Conservation (phyloP, 2,797 vertebrate genomes). For the Gymnothorax reevesii region DNA sequence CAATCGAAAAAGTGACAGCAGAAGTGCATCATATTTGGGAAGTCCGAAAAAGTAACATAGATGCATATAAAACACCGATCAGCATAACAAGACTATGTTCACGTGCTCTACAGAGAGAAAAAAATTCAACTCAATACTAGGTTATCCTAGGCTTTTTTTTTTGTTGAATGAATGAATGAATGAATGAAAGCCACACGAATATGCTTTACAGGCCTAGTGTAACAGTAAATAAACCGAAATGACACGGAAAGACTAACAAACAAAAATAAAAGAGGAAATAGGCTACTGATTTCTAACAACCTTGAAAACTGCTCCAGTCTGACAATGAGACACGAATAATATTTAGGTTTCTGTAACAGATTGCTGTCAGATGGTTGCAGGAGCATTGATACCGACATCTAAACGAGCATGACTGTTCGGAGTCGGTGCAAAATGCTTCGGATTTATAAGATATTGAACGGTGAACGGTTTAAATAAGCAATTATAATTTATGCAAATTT, state of each 20-base stretch:
- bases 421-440: not conserved
- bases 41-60: not conserved
- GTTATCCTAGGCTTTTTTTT: not conserved
- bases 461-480: not conserved
- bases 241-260: not conserved
- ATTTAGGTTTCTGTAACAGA: not conserved
- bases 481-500: not conserved
- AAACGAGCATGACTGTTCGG: not conserved
- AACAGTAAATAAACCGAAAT: not conserved
- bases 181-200: not conserved
- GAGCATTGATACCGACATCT: not conserved
- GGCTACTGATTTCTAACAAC: not conserved
- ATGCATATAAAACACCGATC: not conserved
- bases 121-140: not conserved
- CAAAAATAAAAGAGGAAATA: not conserved
- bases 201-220: not conserved
- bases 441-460: not conserved
- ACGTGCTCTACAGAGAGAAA: not conserved
- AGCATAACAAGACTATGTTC: not conserved
- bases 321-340: constrained; percentile 10
- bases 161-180: not conserved
- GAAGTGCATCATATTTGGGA: not conserved
- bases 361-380: not conserved
- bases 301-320: constrained; percentile 8
- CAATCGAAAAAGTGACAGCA: not conserved